Conservation (phyloP, 2,797 vertebrate genomes). For the Lagodon rhomboides region DNA sequence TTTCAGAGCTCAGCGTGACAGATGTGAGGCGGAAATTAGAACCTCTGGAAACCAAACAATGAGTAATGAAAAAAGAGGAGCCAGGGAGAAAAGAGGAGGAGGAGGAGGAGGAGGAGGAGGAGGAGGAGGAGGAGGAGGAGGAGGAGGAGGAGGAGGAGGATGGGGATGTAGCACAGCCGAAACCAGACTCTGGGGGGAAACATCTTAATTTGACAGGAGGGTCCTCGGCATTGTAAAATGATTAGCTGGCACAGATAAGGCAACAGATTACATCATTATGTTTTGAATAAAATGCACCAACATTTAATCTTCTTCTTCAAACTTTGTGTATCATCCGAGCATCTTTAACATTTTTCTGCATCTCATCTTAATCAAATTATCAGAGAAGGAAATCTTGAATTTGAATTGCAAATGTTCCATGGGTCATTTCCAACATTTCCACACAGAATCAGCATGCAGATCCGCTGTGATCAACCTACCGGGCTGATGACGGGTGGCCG, state of each 20-base stretch:
- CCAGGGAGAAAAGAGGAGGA: not conserved
- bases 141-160: not conserved
- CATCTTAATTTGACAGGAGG: constrained; percentile 6
- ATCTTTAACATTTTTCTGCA: constrained; percentile 14
- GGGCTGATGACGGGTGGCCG: constrained; percentile 40
- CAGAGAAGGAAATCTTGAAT: not conserved
- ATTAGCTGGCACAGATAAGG: constrained; percentile 5
- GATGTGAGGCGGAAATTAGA: constrained; percentile 4
- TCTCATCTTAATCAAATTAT: not conserved
- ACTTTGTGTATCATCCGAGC: constrained; percentile 34
- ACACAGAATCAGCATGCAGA: constrained; percentile 53
- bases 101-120: not conserved
- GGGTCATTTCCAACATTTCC: constrained; percentile 1
- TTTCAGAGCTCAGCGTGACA: constrained; percentile 5
- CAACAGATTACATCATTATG: constrained; percentile 4
- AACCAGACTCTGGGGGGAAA: constrained; percentile 21
- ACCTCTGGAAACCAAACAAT: constrained; percentile 18
- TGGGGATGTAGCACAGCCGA: constrained; percentile 17
- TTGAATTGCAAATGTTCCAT: constrained; percentile 1
- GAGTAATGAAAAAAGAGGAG: constrained; percentile 18
- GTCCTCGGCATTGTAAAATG: constrained; percentile 8
- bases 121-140: not conserved
- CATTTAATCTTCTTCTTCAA: constrained; percentile 7
- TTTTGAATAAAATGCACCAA: constrained; percentile 4
- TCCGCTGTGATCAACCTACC: constrained; percentile 70